phyloP scores from a whole-genome alignment of 2,888 invertebrate genomes.

The Hyalella azteca region DNA sequence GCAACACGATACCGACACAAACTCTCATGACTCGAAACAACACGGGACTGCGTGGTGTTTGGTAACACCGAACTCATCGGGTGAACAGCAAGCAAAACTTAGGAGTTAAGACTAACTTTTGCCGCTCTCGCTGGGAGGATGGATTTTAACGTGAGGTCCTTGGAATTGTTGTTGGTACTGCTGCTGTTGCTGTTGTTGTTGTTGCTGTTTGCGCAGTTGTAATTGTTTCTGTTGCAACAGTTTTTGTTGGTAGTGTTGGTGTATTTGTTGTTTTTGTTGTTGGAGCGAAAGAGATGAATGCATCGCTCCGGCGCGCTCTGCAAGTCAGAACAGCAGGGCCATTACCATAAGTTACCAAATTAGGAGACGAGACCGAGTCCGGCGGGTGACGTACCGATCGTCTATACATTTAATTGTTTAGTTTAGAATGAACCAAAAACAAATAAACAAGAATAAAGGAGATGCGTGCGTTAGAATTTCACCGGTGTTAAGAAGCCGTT shows the following conservation, averaged over 20 bases:
- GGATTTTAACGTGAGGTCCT: constrained; percentile 57
- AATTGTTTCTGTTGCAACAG: constrained; percentile 50
- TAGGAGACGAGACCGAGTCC: too few species aligned
- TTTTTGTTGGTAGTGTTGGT: constrained; percentile 54
- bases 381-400: too few species aligned
- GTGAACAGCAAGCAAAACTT: constrained; percentile 20
- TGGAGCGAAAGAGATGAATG: constrained; percentile 56
- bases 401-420: too few species aligned
- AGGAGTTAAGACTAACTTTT: constrained; percentile 55
- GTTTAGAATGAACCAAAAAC: too few species aligned
- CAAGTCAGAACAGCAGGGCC: constrained; percentile 41
- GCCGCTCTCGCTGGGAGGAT: constrained; percentile 55
- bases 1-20: not conserved
- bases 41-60: constrained; percentile 13
- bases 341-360: constrained; percentile 17
- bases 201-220: constrained; percentile 47
- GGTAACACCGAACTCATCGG: not conserved
- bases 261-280: constrained; percentile 58
- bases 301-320: constrained; percentile 56
- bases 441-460: too few species aligned
- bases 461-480: too few species aligned
- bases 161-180: constrained; percentile 53
- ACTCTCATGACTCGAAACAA: not conserved
- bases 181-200: constrained; percentile 42
- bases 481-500: too few species aligned